Base-by-base conservation (phyloP, 2,888 invertebrate genomes). In the Fabriciana adippe region DNA sequence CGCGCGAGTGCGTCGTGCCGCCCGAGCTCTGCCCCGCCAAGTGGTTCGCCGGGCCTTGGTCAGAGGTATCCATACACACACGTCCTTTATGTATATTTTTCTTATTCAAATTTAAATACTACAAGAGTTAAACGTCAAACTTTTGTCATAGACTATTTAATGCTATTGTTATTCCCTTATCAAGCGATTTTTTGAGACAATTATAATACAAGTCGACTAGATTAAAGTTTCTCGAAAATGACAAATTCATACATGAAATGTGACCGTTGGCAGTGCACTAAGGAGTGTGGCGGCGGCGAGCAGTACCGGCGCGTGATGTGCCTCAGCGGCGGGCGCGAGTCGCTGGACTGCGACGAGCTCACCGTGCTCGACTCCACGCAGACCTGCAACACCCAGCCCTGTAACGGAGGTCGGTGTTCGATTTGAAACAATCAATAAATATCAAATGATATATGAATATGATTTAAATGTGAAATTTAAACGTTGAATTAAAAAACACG, bases 41-140 rank as follows among this genome's bases (percentile, higher is more conserved):
- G 83, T 99, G 98, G 98, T 97, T 95, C 81, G 94, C 95, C 51
- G 97, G 97, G 0, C 97, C 97, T 0, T 98, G 97, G 97, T 6
- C 45, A 21, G 4, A 11, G 3, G 45, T 47, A 35, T 0, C 35
- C 35, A 1, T 35, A 8, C 6, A 35, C 8, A 35, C 6, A 35
- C 35, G 35, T 35, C 35, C 35, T 35, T 35, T 35, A 35, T 8
- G 35, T 35, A 35, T 6, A 35, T 35, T 6, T 35, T 35, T 35
- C 6, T 31, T 31, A 31, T 31, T 18, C 26, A 35, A 35, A 35
- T 35, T 35, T 35, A 8, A 35, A 8, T 35, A 35, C 11, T 41
- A 41, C 2, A 11, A 41, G 5, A 26, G 26, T 5, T 26, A 26
- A 11, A 2, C 35, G 35, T 41, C 8, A 11, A 6, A 35, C 6